These are phyloP conservation scores for Catostylus mosaicus DNA, from an alignment of 30 jellyfish, hydroid and myxozoan genomes.

Conservation along the genomic window DNA sequence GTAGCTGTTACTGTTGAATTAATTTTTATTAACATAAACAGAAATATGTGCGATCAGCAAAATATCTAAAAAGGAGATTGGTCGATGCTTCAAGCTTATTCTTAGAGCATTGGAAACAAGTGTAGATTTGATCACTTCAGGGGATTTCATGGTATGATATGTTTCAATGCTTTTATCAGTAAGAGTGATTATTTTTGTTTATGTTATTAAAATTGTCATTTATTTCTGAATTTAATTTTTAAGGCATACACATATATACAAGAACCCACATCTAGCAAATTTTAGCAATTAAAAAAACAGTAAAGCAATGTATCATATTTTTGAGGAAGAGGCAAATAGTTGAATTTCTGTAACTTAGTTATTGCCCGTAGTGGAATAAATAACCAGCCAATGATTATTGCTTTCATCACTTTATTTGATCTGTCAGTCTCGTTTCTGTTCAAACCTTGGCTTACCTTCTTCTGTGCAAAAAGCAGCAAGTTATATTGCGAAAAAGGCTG, in stretches of 20 bases:
- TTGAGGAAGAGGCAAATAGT: too few species aligned
- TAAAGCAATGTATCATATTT: too few species aligned
- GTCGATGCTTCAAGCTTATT: slow-evolving; percentile 95
- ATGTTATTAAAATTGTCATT: too few species aligned
- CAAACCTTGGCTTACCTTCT: slow-evolving; percentile 83
- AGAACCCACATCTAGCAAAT: too few species aligned
- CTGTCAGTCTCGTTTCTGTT: slow-evolving; percentile 92
- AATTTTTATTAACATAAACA: not conserved
- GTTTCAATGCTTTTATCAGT: not conserved
- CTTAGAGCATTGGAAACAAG: slow-evolving; percentile 90
- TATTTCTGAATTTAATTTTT: too few species aligned
- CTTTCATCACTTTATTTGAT: not conserved
- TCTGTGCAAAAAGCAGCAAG: slow-evolving; percentile 91
- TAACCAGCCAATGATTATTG: too few species aligned
- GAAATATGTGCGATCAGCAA: slow-evolving; percentile 99
- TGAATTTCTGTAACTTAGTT: too few species aligned
- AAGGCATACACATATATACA: too few species aligned
- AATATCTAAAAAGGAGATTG: slow-evolving; percentile 94
- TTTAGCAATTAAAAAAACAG: too few species aligned
- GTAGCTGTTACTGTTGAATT: not conserved
- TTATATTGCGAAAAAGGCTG: slow-evolving; percentile 84
- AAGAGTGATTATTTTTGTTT: too few species aligned
- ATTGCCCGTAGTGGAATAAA: too few species aligned
- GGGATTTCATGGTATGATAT: slow-evolving; percentile 87
- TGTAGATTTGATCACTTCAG: slow-evolving; percentile 94